Percentiles rank a stretch among this genome's conserved stretches.
Conservation (phyloP, 2,797 vertebrate species). For the Ispidina lecontei region DNA sequence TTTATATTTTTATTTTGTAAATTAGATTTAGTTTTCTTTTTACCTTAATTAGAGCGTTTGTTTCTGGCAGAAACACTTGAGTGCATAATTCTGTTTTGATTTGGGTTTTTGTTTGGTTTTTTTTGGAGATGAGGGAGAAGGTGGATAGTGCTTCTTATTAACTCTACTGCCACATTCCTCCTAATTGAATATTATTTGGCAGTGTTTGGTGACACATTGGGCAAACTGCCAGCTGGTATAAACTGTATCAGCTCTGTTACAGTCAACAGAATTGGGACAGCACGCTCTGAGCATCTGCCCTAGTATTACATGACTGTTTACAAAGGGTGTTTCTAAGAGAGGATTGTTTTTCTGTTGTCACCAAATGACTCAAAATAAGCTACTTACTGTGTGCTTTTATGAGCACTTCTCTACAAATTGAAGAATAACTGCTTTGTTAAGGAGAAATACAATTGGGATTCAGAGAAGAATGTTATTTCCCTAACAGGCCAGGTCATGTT, state of each 20-base stretch:
- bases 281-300: not conserved
- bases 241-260: not conserved
- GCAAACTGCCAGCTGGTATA: not conserved
- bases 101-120: not conserved
- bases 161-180: not conserved
- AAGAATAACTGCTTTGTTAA: not conserved
- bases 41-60: conserved; percentile 69
- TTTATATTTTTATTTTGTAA: conserved; percentile 74
- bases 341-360: conserved; percentile 32
- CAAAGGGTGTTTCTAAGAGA: conserved; percentile 21
- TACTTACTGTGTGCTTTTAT: conserved; percentile 6
- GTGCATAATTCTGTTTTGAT: conserved; percentile 61
- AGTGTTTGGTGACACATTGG: not conserved
- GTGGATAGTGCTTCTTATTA: not conserved
- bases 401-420: conserved; percentile 14
- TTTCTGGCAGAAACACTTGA: conserved; percentile 55
- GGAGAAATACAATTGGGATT: not conserved
- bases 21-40: conserved; percentile 44
- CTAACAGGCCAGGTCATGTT: not conserved
- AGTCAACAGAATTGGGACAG: not conserved
- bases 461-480: conserved; percentile 29
- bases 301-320: not conserved
- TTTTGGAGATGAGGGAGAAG: not conserved
- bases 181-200: not conserved
- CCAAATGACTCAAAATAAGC: conserved; percentile 39